phyloP scores from a whole-genome alignment of 1,140 invertebrate species.

The Conopomorpha cramerella region DNA sequence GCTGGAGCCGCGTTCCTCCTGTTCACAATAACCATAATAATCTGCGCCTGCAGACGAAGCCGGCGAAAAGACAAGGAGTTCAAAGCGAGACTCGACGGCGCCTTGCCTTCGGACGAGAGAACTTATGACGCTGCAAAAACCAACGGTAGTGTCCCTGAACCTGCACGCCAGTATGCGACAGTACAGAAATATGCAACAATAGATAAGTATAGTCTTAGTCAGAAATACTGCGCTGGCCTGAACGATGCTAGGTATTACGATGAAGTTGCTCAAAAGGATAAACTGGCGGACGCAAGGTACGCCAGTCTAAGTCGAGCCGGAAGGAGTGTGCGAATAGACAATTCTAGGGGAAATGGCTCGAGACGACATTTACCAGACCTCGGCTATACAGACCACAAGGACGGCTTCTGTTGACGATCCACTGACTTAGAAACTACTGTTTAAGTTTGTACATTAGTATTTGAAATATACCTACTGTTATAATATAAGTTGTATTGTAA shows the following conservation, averaged over 20 bases:
- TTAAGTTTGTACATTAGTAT: constrained; percentile 16
- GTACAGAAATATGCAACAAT: constrained; percentile 58
- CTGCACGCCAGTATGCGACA: constrained; percentile 43
- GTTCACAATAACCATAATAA: constrained; percentile 65
- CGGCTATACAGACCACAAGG: constrained; percentile 68
- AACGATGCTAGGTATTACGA: constrained; percentile 58
- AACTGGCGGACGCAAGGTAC: constrained; percentile 44
- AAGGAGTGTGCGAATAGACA: constrained; percentile 40
- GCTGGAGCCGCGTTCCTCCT: constrained; percentile 66
- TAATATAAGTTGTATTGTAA: constrained; percentile 19
- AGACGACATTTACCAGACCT: constrained; percentile 62
- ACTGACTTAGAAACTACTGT: constrained; percentile 69
- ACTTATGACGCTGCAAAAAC: constrained; percentile 64
- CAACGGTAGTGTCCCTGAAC: constrained; percentile 58
- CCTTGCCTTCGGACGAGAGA: constrained; percentile 54
- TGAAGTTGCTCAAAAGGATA: constrained; percentile 51
- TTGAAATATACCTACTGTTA: neutral
- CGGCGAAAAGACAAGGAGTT: constrained; percentile 67
- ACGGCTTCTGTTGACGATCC: constrained; percentile 75
- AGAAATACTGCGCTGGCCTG: constrained; percentile 56
- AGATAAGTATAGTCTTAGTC: constrained; percentile 59
- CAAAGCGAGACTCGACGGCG: constrained; percentile 56
- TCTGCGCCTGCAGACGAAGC: constrained; percentile 54
- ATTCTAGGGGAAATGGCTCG: constrained; percentile 33
- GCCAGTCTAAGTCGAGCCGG: constrained; percentile 58